Base-by-base conservation (phyloP, 2,888 invertebrate genomes). In the Diabrotica balteata region DNA sequence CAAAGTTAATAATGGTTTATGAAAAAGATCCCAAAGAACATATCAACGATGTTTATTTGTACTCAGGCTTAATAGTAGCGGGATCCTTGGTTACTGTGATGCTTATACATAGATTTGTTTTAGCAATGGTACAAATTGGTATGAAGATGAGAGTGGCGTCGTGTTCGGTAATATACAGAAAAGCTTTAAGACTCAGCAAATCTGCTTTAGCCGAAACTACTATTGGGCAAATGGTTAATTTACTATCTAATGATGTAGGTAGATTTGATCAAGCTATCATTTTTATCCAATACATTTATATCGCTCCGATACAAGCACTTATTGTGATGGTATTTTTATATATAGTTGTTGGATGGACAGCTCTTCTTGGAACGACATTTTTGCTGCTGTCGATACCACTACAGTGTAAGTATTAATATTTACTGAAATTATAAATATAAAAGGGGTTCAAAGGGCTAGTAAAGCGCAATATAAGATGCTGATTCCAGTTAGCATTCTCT, bases 171-270 rank as follows among this genome's bases (percentile, higher is more conserved):
- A n/a, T n/a, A n/a, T n/a, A n/a, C n/a, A n/a, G n/a, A n/a, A n/a
- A n/a, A 73, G 75, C 79, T 7, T 70, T 82, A 53, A 85, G 87
- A 70, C 84, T 95, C 50, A 93, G 93, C 63, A 92, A 93, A 82
- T 90, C 91, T 4, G 93, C 96, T 0, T 85, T 96, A 57, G 93
- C 93, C 7, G 91, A 94, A 81, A 96, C 96, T 0, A 93, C 86
- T 82, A 93, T 89, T 75, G 97, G 85, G 82, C 80, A 82, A 72
- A 78, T 82, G 74, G 80, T 83, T 7, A 83, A 83, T 75, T 75
- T 83, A 53, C 73, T 96, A 69, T 94, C 95, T 0, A 96, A 95
- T 66, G 96, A 97, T 83, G 94, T 95, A 0, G 92, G 90, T 73
- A 85, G 95, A 68, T 94, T 96, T 82, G 96, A 96, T 83, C n/a